Conservation (phyloP, 2,113 vertebrate genomes). For the Dromas ardeola region DNA sequence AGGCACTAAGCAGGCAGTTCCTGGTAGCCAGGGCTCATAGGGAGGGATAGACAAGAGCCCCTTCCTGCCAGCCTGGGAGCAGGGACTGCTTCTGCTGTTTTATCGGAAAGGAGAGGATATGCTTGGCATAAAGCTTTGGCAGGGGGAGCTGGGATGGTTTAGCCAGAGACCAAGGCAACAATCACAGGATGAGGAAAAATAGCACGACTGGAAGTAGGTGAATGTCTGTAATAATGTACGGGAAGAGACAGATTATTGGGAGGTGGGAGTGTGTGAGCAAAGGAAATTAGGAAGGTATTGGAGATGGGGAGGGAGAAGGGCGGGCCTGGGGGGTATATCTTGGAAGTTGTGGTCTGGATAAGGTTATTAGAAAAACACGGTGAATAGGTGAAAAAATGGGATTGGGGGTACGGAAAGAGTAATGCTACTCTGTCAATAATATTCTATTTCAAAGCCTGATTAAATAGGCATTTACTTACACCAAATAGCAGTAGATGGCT, state of each 20-base stretch:
- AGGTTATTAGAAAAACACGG: neutral
- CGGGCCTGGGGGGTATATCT: neutral
- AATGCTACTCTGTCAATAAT: neutral
- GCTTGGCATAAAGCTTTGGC: neutral
- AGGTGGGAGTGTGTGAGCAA: neutral
- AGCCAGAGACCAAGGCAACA: neutral
- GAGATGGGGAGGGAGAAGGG: neutral
- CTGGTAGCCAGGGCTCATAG: neutral
- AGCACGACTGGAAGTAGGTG: neutral
- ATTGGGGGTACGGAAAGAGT: neutral
- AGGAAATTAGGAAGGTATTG: neutral
- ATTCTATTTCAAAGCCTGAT: neutral
- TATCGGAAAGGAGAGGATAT: neutral
- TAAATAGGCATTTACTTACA: slow-evolving; percentile 34
- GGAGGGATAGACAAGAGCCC: neutral
- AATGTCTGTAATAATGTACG: neutral
- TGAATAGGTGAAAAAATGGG: neutral
- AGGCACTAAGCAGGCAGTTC: neutral
- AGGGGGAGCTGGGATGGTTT: neutral
- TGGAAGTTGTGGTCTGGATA: neutral
- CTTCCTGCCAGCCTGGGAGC: neutral
- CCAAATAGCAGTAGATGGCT: neutral
- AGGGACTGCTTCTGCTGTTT: neutral
- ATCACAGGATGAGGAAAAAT: neutral
- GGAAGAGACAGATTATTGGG: neutral